A percentile compares a stretch with the other conserved stretches of the same genome.
These are phyloP conservation scores for Melangyna quadrimaculata DNA, from an alignment of 2,888 invertebrate genomes.

Conservation along the genomic window DNA sequence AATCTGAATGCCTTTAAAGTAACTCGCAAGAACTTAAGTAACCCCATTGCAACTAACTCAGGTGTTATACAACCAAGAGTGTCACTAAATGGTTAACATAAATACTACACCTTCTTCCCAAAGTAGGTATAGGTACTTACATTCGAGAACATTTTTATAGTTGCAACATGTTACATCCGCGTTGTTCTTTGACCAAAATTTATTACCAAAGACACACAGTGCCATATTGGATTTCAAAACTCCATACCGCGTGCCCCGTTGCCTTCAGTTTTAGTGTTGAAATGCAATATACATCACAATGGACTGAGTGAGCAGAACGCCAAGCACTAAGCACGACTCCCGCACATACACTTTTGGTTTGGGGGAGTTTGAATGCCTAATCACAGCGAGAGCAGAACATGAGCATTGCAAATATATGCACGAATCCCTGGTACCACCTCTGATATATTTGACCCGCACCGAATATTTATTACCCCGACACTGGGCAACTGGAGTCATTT, in stretches of 20 bases:
- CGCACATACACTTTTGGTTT: slow-evolving; percentile 54
- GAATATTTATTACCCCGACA: slow-evolving; percentile 68
- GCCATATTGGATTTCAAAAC: slow-evolving; percentile 68
- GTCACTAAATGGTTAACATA: slow-evolving; percentile 17
- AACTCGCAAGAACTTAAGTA: background rate
- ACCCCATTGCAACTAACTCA: background rate
- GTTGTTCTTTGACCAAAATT: slow-evolving; percentile 64
- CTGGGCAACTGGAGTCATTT: slow-evolving; percentile 68
- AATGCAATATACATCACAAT: background rate
- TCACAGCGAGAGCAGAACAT: slow-evolving; percentile 52
- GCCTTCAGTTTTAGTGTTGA: background rate
- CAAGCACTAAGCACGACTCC: slow-evolving; percentile 67
- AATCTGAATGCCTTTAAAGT: background rate
- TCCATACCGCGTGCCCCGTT: background rate
- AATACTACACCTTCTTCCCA: background rate
- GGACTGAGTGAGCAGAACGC: background rate
- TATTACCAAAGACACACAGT: slow-evolving; percentile 60
- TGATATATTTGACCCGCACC: slow-evolving; percentile 70
- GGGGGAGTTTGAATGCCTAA: slow-evolving; percentile 44
- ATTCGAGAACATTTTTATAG: slow-evolving; percentile 53
- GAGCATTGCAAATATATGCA: slow-evolving; percentile 59
- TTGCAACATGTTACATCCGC: slow-evolving; percentile 61
- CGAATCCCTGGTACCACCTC: slow-evolving; percentile 70
- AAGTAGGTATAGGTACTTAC: too few species aligned
- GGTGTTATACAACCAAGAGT: background rate